These are phyloP conservation scores for Lasioglossum pauxillum DNA, from an alignment of 2,888 invertebrate genomes.

Conservation along the genomic window DNA sequence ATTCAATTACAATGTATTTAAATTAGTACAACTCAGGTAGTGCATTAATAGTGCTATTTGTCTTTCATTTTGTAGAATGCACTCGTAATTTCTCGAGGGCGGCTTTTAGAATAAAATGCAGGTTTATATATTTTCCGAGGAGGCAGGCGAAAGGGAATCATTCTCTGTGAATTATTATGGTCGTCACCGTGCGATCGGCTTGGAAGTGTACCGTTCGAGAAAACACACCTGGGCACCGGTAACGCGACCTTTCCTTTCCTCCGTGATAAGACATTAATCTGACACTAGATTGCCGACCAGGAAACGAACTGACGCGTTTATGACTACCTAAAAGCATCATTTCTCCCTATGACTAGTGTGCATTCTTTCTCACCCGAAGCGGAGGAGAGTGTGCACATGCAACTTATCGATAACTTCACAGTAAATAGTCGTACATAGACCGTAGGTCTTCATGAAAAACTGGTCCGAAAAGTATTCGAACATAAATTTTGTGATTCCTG, in stretches of 20 bases:
- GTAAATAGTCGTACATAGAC: neutral
- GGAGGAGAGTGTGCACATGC: neutral
- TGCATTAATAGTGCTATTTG: neutral
- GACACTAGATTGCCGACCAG: conserved; percentile 63
- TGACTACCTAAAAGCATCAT: conserved; percentile 63
- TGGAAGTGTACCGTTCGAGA: conserved; percentile 31
- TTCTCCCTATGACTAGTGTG: conserved; percentile 61
- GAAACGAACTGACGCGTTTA: conserved; percentile 68
- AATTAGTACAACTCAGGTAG: too few species aligned
- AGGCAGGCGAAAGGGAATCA: conserved; percentile 12
- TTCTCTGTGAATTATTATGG: conserved; percentile 32
- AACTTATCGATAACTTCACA: neutral
- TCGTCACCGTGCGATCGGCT: conserved; percentile 19
- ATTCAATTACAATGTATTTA: too few species aligned
- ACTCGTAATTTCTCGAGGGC: too few species aligned
- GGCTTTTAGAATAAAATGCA: neutral
- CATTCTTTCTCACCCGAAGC: conserved; percentile 46
- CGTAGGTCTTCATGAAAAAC: neutral
- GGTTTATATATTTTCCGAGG: neutral
- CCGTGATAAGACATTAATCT: conserved; percentile 66
- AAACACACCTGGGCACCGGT: conserved; percentile 61
- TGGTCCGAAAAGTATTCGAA: too few species aligned
- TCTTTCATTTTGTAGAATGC: neutral
- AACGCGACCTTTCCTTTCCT: conserved; percentile 36
- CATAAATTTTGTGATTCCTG: too few species aligned